Conservation (phyloP, 2,888 invertebrate species). For the Monoplex corrugatus region DNA sequence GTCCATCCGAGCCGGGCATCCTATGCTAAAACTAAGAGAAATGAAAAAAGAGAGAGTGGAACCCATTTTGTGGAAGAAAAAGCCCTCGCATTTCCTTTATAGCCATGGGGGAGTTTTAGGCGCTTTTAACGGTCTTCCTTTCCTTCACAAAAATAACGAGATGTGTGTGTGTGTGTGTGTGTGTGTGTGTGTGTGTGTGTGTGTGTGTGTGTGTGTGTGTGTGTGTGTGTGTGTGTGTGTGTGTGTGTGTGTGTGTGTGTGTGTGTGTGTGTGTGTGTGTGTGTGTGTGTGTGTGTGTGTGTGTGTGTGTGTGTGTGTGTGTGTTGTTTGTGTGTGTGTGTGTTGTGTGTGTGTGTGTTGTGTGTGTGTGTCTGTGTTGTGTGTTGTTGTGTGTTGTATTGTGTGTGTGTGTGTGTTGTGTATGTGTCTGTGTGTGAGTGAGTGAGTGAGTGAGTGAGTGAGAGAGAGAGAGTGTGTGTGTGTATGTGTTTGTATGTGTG, state of each 20-base stretch:
- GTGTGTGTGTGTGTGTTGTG: background rate
- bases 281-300: background rate
- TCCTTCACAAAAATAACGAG: no score
- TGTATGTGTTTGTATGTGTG: background rate
- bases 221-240: background rate
- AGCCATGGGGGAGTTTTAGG: no score
- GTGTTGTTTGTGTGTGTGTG: background rate
- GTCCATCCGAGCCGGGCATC: no score
- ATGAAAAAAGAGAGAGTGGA: no score
- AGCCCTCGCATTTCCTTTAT: no score
- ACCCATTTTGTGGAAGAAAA: no score
- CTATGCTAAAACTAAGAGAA: no score
- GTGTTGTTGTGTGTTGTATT: background rate
- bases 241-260: background rate
- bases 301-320: background rate
- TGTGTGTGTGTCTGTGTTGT: background rate
- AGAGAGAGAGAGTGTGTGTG: background rate
- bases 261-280: background rate
- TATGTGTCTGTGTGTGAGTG: background rate
- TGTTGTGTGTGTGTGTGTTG: no score
- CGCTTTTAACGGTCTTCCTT: no score
- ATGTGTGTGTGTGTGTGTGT: background rate
- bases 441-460: background rate
- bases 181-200: slow-evolving; percentile 10
- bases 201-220: background rate